These are phyloP conservation scores for Paedocypris micromegethes DNA, from an alignment of 2,797 vertebrate species.

Conservation along the genomic window DNA sequence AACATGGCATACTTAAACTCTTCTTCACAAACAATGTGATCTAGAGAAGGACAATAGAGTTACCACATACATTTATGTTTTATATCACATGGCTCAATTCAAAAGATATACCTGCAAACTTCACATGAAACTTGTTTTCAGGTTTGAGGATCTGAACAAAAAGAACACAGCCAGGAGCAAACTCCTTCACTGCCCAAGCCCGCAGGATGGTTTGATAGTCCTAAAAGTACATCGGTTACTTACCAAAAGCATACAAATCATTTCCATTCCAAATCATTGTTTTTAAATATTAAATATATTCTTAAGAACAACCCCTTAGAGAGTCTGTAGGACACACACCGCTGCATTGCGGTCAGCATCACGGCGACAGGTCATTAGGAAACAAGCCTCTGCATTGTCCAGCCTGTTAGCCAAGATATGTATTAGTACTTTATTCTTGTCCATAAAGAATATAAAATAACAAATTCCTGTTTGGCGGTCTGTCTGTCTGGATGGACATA, in stretches of 20 bases:
- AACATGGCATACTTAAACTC: slow-evolving; percentile 92
- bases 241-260: neutral
- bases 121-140: slow-evolving; percentile 92
- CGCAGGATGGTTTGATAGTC: slow-evolving; percentile 93
- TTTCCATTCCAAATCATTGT: neutral
- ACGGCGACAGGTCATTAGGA: slow-evolving; percentile 87
- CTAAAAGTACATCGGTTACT: slow-evolving; percentile 53
- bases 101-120: slow-evolving; percentile 80
- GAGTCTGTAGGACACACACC: slow-evolving; percentile 62
- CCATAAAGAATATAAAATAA: neutral
- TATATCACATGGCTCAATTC: neutral
- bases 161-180: slow-evolving; percentile 87
- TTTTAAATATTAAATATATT: neutral
- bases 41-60: slow-evolving; percentile 56
- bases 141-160: slow-evolving; percentile 94
- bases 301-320: neutral
- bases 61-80: neutral
- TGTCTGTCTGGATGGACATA: slow-evolving; percentile 58
- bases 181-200: slow-evolving; percentile 94
- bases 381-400: slow-evolving; percentile 92
- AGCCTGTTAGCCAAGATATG: slow-evolving; percentile 67
- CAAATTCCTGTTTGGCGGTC: too few species aligned
- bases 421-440: neutral
- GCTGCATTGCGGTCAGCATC: slow-evolving; percentile 89
- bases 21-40: slow-evolving; percentile 91